Conservation (phyloP, 2,888 invertebrate genomes). For the Selenia dentaria region DNA sequence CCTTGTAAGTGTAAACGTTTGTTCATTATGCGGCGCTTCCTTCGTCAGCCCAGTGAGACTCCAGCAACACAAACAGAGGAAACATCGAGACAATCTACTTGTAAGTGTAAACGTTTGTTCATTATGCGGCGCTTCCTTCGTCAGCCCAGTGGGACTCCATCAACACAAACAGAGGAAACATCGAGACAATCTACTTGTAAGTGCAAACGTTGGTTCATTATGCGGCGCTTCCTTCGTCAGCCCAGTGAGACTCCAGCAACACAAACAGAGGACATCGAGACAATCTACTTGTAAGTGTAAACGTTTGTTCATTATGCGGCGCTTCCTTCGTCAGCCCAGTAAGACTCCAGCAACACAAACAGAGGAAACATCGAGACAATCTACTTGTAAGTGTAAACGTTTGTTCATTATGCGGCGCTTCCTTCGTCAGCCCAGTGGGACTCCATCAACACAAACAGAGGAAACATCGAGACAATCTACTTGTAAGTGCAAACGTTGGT, state of each 20-base stretch:
- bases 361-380: too few relatives aligned
- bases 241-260: constrained; percentile 56
- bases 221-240: constrained; percentile 75
- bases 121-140: constrained; percentile 69
- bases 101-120: constrained; percentile 65
- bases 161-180: constrained; percentile 61
- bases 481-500: constrained; percentile 65
- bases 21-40: constrained; percentile 65
- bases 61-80: constrained; percentile 57
- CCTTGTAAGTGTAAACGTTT: too few relatives aligned
- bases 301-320: constrained; percentile 67
- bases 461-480: too few relatives aligned
- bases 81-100: too few relatives aligned
- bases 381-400: too few relatives aligned
- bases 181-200: too few relatives aligned
- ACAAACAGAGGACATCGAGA: constrained; percentile 58
- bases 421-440: constrained; percentile 67
- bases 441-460: constrained; percentile 59
- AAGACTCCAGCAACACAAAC: constrained; percentile 61
- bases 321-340: constrained; percentile 66
- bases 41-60: constrained; percentile 68
- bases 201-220: constrained; percentile 58
- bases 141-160: constrained; percentile 59
- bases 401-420: constrained; percentile 66
- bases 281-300: too few relatives aligned